Conservation (phyloP, 1,140 invertebrate species). For the Drosophila saltans region DNA sequence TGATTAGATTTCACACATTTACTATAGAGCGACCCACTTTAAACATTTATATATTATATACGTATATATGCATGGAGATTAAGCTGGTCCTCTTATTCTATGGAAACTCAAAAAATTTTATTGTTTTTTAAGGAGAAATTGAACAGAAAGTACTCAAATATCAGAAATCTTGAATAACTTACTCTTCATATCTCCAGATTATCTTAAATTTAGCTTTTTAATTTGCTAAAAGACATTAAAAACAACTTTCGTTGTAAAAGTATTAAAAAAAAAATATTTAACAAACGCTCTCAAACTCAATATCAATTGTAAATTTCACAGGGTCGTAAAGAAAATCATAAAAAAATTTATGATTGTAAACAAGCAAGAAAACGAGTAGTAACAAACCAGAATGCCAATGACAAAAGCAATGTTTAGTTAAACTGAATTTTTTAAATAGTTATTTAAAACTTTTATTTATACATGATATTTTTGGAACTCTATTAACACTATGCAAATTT, state of each 20-base stretch:
- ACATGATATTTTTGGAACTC: too few species aligned
- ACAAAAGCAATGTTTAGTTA: not conserved
- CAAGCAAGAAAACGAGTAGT: not conserved
- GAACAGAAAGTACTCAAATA: too few species aligned
- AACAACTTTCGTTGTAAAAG: too few species aligned
- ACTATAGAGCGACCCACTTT: slow-evolving; percentile 3
- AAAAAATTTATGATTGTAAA: not conserved
- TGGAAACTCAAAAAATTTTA: not conserved
- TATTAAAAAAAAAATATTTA: too few species aligned
- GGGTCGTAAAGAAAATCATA: not conserved
- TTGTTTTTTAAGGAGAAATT: too few species aligned
- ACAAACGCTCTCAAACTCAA: not conserved
- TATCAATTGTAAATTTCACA: not conserved
- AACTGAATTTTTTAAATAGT: too few species aligned
- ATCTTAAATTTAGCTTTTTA: too few species aligned
- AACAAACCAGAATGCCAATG: not conserved
- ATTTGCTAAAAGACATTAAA: too few species aligned
- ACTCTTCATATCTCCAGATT: too few species aligned
- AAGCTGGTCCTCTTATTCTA: not conserved
- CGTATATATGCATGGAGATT: not conserved
- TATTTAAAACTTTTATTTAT: too few species aligned
- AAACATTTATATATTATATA: not conserved
- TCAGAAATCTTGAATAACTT: too few species aligned
- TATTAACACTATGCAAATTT: too few species aligned
- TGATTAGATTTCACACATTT: slow-evolving; percentile 25